phyloP scores from a whole-genome alignment of 1,140 invertebrate genomes.

The Ctenoplectra terminalis region DNA sequence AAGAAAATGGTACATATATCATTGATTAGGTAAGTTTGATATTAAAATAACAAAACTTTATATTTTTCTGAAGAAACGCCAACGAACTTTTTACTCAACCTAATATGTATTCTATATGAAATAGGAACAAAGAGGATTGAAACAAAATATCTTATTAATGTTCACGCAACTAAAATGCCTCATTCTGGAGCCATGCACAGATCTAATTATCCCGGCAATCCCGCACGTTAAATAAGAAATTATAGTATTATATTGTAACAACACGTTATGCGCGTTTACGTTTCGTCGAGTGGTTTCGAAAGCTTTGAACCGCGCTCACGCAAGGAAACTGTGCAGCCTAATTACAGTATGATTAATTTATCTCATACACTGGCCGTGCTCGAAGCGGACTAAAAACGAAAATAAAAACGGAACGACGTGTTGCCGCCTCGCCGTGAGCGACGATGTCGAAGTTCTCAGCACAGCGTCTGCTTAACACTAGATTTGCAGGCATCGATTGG shows the following conservation, averaged over 20 bases:
- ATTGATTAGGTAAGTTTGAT: too few species aligned
- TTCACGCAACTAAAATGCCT: background rate
- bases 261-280: background rate
- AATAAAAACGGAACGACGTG: background rate
- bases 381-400: background rate
- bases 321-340: background rate
- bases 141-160: background rate
- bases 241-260: background rate
- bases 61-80: too few species aligned
- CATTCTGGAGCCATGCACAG: too few species aligned
- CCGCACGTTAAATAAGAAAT: background rate
- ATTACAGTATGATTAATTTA: background rate
- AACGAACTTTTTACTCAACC: too few species aligned
- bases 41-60: too few species aligned
- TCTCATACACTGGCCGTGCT: background rate
- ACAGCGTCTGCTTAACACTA: background rate
- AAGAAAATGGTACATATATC: too few species aligned
- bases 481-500: background rate
- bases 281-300: background rate
- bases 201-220: background rate
- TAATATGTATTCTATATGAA: too few species aligned
- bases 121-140: background rate
- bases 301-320: background rate
- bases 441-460: background rate
- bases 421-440: too few species aligned